Base-by-base conservation (phyloP, 2,888 invertebrate species). In the Pristionchus maxplancki region DNA sequence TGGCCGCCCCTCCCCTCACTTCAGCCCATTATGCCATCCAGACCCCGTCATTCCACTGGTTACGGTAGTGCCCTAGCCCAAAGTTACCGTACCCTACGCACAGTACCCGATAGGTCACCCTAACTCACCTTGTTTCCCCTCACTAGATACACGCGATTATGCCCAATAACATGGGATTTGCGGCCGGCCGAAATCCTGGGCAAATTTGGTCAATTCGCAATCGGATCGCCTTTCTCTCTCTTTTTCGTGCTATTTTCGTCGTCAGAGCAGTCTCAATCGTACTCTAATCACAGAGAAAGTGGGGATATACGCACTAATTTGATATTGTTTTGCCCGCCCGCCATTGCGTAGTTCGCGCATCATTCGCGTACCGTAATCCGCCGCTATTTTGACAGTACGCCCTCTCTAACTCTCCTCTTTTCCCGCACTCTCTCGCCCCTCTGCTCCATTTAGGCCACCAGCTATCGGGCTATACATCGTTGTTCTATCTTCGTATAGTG, bases 81-180 rank as follows among this genome's bases (percentile, higher is more conserved):
- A 20, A 24, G 58, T 13, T 71, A 71, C 71, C 8, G 71, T 71
- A 34, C 20, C 37, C 37, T 0, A 34, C 24, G 5, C 24, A 31
- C 71, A n/a, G 58, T 58, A 58, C 9, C n/a, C 24, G 58, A n/a
- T n/a, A 58, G 58, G 58, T 58, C 58, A 58, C 58, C n/a, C 24
- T n/a, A 24, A 24, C 24, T 58, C 24, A 24, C 53, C 24, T 9
- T 17, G 11, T 24, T 24, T 58, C 58, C 1, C 31, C 3, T 20
- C 1, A 4, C 64, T 5, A 28, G 24, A 4, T 11, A 17, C 28
- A 78, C 78, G 13, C 78, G 78, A 78, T 78, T 48, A 78, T 78
- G 44, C 28, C 44, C 78, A 78, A 78, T 78, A 78, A 78, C 78
- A 78, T 78, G 78, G 44, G 78, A 78, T 78, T 78, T 78, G 58